Evolutionary conservation across 2,113 vertebrate genomes (phyloP), one percentile per base, ranked within the genome.

Genomic region (Perca schrenkii): DNA sequence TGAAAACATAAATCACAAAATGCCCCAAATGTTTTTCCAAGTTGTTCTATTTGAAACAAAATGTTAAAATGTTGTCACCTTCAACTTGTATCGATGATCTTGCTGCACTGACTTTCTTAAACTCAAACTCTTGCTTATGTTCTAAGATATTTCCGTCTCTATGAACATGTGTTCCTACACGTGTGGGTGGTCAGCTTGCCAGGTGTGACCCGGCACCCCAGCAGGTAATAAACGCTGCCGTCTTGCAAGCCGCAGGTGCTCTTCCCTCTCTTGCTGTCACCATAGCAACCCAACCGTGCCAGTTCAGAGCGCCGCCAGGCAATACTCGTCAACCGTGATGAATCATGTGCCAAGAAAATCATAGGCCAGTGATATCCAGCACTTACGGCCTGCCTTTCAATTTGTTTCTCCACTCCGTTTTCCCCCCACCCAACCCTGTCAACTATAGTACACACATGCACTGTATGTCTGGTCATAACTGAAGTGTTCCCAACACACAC

Each of bases 151-250:
- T 60, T 70, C 12, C 0, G 0, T 46, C 16, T 53, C 16, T 36
- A 40, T 65, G n/a, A 57, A n/a, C 6, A 13, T 12, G 43, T 12
- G 76, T 49, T 70, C 21, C 3, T 10, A 17, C n/a, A 14, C 1
- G 73, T 75, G 57, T 82, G 62, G 77, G 77, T 63, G 80, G 79
- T 60, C 57, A 69, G 56, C n/a, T 8, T 6, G 25, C 81, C 86
- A 84, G 74, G 86, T 85, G 88, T 52, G 74, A 82, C 69, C 78
- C 19, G 0, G 69, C 72, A 60, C 62, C 56, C 78, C 72, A 78
- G 89, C 82, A 84, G 91, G 88, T 85, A 88, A 86, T 88, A 86
- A 92, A 91, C 62, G 47, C 75, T 10, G 40, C 74, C 40, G 68
- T 65, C 85, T 85, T 22, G 14, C 72, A 67, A 70, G 66, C 75